Conservation (phyloP, 2,113 vertebrate genomes). For the Crypturellus undulatus region DNA sequence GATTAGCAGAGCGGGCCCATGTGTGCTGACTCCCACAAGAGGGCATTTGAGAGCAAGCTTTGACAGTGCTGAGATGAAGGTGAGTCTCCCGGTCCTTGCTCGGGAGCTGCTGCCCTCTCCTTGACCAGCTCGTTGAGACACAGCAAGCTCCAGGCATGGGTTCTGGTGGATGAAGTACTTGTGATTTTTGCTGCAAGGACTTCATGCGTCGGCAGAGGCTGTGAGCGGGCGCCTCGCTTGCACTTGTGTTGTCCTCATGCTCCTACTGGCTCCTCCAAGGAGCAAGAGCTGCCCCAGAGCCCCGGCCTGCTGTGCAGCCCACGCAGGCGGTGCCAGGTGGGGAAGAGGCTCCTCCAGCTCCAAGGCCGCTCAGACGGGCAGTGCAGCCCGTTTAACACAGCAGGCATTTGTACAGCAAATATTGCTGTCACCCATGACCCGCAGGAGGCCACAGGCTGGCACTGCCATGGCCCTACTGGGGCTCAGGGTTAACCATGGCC, state of each 20-base stretch:
- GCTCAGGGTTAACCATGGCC: fast-evolving
- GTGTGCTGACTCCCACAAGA: neutral
- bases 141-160: neutral
- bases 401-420: fast-evolving
- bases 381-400: neutral
- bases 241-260: neutral
- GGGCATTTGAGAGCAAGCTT: neutral
- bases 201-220: neutral
- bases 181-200: neutral
- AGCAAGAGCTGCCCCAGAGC: neutral
- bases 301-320: neutral
- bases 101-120: neutral
- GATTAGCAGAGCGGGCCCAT: neutral
- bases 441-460: fast-evolving
- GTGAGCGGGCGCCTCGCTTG: neutral
- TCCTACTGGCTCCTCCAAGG: neutral
- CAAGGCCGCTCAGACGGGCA: neutral
- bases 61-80: neutral
- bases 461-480: fast-evolving
- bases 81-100: neutral
- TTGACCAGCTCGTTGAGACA: neutral
- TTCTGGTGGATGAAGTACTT: neutral
- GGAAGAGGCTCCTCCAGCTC: fast-evolving
- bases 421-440: too few species aligned
- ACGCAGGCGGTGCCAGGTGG: neutral